These are phyloP conservation scores for Leptoclinus maculatus DNA, from an alignment of 2,797 vertebrate genomes.

Conservation along the genomic window DNA sequence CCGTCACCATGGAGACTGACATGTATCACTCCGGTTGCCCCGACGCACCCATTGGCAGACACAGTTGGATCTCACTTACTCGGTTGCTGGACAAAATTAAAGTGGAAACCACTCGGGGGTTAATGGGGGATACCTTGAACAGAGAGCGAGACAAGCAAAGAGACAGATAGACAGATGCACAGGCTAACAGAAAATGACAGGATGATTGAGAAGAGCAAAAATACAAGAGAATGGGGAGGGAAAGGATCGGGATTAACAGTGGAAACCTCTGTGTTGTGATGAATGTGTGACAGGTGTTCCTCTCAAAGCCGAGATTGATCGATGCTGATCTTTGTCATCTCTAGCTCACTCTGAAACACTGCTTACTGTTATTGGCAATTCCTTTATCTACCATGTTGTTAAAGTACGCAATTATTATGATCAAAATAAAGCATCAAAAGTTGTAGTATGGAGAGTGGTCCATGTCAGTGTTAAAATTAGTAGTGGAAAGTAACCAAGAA, in stretches of 20 bases:
- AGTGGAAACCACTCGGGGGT: conserved; percentile 46
- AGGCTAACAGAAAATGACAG: conserved; percentile 51
- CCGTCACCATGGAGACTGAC: conserved; percentile 74
- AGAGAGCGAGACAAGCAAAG: conserved; percentile 12
- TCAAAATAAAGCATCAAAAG: neutral
- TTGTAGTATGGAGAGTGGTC: neutral
- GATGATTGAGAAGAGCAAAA: conserved; percentile 49
- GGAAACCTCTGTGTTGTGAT: conserved; percentile 39
- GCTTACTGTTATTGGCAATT: conserved; percentile 26
- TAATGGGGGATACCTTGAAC: conserved; percentile 43
- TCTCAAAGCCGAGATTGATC: conserved; percentile 39
- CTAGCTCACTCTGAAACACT: neutral
- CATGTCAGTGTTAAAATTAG: neutral
- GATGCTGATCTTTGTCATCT: conserved; percentile 36
- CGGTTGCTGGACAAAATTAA: conserved; percentile 53
- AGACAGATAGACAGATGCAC: conserved; percentile 43
- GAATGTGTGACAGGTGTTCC: conserved; percentile 47
- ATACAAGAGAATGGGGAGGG: conserved; percentile 29
- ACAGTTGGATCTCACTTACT: conserved; percentile 26
- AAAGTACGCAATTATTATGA: neutral
- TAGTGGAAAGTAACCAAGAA: neutral
- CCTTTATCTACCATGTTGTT: neutral
- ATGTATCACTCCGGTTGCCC: conserved; percentile 52
- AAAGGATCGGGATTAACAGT: conserved; percentile 35
- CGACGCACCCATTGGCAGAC: conserved; percentile 42